These are phyloP conservation scores for Pygoscelis adeliae DNA, from an alignment of 2,113 vertebrate species.

Conservation along the genomic window DNA sequence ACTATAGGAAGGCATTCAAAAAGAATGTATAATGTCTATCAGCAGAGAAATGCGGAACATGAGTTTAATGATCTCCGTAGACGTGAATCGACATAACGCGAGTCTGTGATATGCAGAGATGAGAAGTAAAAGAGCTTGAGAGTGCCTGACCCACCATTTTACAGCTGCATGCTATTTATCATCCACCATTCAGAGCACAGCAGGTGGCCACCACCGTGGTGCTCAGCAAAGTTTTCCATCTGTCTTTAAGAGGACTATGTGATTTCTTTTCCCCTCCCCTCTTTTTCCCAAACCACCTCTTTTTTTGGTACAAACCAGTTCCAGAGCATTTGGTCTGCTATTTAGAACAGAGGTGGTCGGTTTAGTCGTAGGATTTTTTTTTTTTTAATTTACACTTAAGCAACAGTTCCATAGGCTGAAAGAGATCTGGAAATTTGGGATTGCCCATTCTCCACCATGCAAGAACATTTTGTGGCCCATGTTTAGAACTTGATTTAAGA, in stretches of 20 bases:
- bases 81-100: background rate
- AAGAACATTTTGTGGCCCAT: background rate
- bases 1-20: background rate
- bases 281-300: background rate
- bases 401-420: background rate
- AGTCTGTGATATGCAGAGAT: slow-evolving; percentile 4
- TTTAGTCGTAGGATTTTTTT: background rate
- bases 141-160: background rate
- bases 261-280: background rate
- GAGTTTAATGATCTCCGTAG: background rate
- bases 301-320: background rate
- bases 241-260: background rate
- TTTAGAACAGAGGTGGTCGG: background rate
- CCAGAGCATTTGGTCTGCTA: background rate
- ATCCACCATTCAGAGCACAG: background rate
- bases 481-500: background rate
- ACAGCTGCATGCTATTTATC: background rate
- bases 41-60: background rate
- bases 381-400: background rate
- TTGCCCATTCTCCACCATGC: background rate
- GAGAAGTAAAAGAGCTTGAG: background rate
- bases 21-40: background rate
- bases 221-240: background rate
- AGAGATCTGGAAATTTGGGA: background rate
- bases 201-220: background rate